These are phyloP conservation scores for Zaprionus lachaisei DNA, from an alignment of 1,140 invertebrate species.

Conservation along the genomic window DNA sequence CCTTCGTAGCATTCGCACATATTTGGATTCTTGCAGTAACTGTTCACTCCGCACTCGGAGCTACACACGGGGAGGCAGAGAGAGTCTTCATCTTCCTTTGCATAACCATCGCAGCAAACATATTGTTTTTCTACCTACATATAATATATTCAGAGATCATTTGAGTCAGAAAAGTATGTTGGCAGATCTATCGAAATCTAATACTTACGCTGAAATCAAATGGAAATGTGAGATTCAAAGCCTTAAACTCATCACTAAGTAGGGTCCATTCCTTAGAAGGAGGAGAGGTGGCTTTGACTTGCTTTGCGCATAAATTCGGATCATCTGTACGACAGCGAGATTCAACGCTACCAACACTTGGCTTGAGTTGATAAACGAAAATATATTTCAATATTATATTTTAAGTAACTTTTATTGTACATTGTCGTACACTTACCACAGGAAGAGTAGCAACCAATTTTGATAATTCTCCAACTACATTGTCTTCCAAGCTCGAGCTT, in stretches of 20 bases:
- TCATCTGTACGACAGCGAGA: not conserved
- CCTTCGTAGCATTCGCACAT: slow-evolving; percentile 78
- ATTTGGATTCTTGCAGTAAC: slow-evolving; percentile 45
- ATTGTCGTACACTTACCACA: not conserved
- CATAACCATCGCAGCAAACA: slow-evolving; percentile 86
- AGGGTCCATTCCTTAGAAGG: not conserved
- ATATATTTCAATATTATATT: not conserved
- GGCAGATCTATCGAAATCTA: not conserved
- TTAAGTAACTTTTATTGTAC: not conserved
- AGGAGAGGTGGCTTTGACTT: not conserved
- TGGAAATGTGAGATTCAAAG: slow-evolving; percentile 4
- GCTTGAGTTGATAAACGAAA: not conserved
- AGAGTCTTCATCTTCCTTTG: slow-evolving; percentile 61
- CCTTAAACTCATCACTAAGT: not conserved
- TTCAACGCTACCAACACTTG: not conserved
- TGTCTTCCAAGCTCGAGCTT: not conserved
- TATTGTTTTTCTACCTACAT: not conserved
- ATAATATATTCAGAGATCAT: not conserved
- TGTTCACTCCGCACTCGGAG: slow-evolving; percentile 43
- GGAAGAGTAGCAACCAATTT: not conserved
- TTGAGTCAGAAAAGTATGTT: not conserved
- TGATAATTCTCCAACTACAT: not conserved
- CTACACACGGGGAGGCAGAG: slow-evolving; percentile 56
- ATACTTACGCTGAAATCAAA: not conserved
- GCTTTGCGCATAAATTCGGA: slow-evolving; percentile 17